Evolutionary conservation across 2,797 vertebrate species (phyloP), one percentile per base, ranked within the genome.

Genomic region (Gymnothorax reevesii): DNA sequence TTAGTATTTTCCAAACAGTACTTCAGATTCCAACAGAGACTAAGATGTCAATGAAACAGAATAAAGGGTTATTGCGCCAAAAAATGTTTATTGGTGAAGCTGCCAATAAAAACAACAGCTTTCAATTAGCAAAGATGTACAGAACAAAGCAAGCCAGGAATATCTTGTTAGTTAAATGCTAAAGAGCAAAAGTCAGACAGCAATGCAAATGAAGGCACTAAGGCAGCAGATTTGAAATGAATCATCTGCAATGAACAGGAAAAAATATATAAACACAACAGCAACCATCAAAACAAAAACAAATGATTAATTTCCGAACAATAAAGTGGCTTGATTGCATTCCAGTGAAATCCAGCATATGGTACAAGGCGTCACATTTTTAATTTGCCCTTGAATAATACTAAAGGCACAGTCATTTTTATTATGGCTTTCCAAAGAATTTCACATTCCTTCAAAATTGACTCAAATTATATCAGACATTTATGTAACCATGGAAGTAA

Each of bases 201-300:
- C 84, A 25, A 87, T 87, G 83, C 83, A 66, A 79, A 75, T 84
- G 77, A 87, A 77, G 27, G n/a, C 25, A 69, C 84, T 71, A 82
- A 66, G 83, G 85, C 73, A 79, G 62, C 52, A 27, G 49, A 49
- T 9, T 75, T 79, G 71, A 77, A 77, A 85, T 55, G 13, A 86
- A 54, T n/a, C 55, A 33, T 57, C 57, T 84, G 42, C 52, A 77
- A 27, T 42, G 33, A 75, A 87, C 25, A 84, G 15, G 73, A 62
- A 57, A 73, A 83, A 60, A 84, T 49, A 8, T 20, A 42, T 42
- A 42, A 77, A 77, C 33, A 42, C 33, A 77, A 17, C 66, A 84
- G 13, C 73, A 75, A 84, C 27, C 49, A 77, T 64, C n/a, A 69
- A 73, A 42, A 64, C 64, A 27, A 85, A 42, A 57, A 57, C 25